phyloP scores from a whole-genome alignment of 2,888 invertebrate species.

The Petrolisthes cinctipes region DNA sequence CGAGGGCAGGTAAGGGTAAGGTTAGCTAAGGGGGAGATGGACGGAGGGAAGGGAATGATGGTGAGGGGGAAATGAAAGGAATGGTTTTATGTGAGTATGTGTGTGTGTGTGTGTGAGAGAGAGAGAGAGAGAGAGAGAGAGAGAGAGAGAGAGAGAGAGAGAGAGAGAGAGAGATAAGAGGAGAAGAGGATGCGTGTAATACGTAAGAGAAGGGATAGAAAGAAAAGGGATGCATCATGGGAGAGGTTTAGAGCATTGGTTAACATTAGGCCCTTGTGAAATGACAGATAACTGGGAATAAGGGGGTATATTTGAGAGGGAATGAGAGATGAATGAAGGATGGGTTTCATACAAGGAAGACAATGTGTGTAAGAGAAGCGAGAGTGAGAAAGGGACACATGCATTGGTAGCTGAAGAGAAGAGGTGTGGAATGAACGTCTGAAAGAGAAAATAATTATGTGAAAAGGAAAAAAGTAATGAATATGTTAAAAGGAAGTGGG shows the following conservation, averaged over 20 bases:
- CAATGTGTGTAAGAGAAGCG: too few species aligned
- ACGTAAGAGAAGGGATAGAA: background rate
- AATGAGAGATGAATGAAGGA: too few species aligned
- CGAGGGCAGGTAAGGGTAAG: background rate
- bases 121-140: conserved; percentile 4
- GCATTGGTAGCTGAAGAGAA: too few species aligned
- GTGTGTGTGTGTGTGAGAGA: background rate
- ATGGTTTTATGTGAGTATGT: background rate
- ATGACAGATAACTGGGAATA: too few species aligned
- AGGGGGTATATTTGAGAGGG: too few species aligned
- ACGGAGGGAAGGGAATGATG: background rate
- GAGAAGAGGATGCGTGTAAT: background rate
- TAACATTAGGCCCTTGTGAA: too few species aligned
- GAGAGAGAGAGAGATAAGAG: background rate
- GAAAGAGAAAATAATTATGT: too few species aligned
- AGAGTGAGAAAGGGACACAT: too few species aligned
- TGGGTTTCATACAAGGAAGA: too few species aligned
- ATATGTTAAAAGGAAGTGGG: too few species aligned
- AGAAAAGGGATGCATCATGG: background rate
- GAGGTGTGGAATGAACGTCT: too few species aligned
- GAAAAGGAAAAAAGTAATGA: too few species aligned
- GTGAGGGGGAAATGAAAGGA: background rate
- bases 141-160: conserved; percentile 14
- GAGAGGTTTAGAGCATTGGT: background rate
- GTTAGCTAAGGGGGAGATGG: background rate